These are phyloP conservation scores for Cryptoprocta ferox DNA, from an alignment of 2,797 vertebrate genomes.

Conservation along the genomic window DNA sequence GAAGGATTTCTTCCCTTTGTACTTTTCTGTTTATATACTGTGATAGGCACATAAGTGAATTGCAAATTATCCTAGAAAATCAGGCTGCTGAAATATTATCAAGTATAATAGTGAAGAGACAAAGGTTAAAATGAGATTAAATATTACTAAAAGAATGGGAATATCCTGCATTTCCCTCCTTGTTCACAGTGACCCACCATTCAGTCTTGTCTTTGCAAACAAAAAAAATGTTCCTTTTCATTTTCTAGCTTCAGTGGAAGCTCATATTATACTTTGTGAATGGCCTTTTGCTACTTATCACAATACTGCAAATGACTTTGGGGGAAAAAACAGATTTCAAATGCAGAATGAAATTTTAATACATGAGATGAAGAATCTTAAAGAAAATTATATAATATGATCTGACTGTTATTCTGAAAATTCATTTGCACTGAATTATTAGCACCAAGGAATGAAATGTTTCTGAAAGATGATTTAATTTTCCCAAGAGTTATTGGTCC, in stretches of 20 bases:
- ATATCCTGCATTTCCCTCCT: background rate
- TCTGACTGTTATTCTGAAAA: conserved; percentile 80
- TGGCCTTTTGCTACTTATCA: conserved; percentile 57
- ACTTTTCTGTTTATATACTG: conserved; percentile 32
- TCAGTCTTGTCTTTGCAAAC: conserved; percentile 1
- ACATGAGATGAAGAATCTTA: conserved; percentile 61
- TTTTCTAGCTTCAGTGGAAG: conserved; percentile 33
- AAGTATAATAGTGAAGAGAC: background rate
- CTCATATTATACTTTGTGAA: conserved; percentile 47
- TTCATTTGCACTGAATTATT: conserved; percentile 86
- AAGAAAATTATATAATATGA: conserved; percentile 78
- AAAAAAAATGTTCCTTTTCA: conserved; percentile 40
- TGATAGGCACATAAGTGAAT: conserved; percentile 1
- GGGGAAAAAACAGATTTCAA: conserved; percentile 71
- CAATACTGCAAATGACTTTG: conserved; percentile 73
- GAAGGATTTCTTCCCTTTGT: conserved; percentile 25
- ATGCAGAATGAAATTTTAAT: conserved; percentile 68
- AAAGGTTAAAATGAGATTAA: conserved; percentile 66
- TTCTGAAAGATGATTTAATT: conserved; percentile 87
- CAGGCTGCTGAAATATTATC: background rate
- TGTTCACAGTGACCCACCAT: background rate
- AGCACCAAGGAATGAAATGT: conserved; percentile 84
- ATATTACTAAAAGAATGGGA: conserved; percentile 58
- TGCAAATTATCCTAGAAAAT: conserved; percentile 52
- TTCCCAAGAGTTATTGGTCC: conserved; percentile 81